Base-by-base conservation (phyloP, 2,888 invertebrate genomes). In the Molorchus minor region DNA sequence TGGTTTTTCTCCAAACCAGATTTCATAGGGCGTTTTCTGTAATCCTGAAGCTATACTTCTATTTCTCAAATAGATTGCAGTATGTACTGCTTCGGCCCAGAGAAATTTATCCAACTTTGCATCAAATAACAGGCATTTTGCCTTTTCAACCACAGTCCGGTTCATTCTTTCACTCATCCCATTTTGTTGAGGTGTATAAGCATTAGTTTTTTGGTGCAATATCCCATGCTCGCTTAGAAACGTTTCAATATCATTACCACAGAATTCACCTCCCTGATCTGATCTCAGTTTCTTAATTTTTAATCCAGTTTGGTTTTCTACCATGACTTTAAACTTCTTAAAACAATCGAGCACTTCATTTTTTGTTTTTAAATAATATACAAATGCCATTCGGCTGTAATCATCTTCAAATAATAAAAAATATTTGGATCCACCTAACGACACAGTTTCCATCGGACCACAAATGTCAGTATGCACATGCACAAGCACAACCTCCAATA, bases 321-420 rank as follows among this genome's bases (percentile, higher is more conserved):
- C 70, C 45, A 66, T 19, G n/a, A 41, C 17, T 61, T 73, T 71
- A 29, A 73, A 75, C n/a, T 70, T 56, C 47, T 65, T 56, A 44
- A 71, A 72, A 15, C 55, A 43, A 17, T 64, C 47, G 40, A 60
- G 58, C 3, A 62, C 70, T 53, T 77, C 67, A 61, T 57, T 51
- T 57, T 75, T 76, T 2, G 33, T 46, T 58, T 71, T 75, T 8
- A 76, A 17, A 38, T 73, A 69, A 46, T 72, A 74, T 17, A 71
- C 62, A 63, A 68, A 69, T 8, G 45, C 49, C 67, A 66, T 71
- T 38, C 68, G 55, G 10, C 65, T 72, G 51, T 55, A 64, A 62
- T 79, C 76, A 67, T 77, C 77, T 0, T 73, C 60, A 46, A 77
- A 75, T 0, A 71, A 59, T 1, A 77, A 53, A 61, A 75, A 72